phyloP scores from a whole-genome alignment of 2,113 vertebrate genomes.

The Thymallus thymallus region DNA sequence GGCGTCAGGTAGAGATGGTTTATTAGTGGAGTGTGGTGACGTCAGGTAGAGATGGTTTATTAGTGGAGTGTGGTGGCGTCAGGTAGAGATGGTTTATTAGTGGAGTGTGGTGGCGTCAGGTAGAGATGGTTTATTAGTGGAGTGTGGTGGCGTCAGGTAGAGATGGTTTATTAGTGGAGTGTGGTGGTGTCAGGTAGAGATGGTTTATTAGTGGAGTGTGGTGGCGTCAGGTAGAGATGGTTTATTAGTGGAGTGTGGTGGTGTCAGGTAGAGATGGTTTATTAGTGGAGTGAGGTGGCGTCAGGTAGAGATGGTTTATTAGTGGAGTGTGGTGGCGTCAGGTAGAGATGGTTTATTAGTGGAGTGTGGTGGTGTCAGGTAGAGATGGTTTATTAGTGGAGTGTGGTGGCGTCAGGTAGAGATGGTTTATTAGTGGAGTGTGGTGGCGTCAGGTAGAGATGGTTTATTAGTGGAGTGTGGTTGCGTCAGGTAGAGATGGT shows the following conservation, averaged over 20 bases:
- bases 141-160: conserved; percentile 20
- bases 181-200: conserved; percentile 22
- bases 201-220: not conserved
- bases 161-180: conserved; percentile 1
- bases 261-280: conserved; percentile 25
- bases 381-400: conserved; percentile 1
- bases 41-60: conserved; percentile 21
- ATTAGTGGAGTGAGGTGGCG: not conserved
- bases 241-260: not conserved
- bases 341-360: conserved; percentile 3
- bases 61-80: conserved; percentile 12
- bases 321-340: conserved; percentile 14
- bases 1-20: conserved; percentile 26
- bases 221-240: conserved; percentile 27
- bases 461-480: not conserved
- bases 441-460: conserved; percentile 23
- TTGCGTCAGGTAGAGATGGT: conserved; percentile 26
- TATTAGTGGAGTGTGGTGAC: not conserved
- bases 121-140: conserved; percentile 1
- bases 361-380: conserved; percentile 17
- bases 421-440: not conserved
- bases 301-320: conserved; percentile 18
- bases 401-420: conserved; percentile 23
- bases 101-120: conserved; percentile 17
- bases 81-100: conserved; percentile 3